Base-by-base conservation (phyloP, 2,888 invertebrate genomes). In the Diploptera punctata region DNA sequence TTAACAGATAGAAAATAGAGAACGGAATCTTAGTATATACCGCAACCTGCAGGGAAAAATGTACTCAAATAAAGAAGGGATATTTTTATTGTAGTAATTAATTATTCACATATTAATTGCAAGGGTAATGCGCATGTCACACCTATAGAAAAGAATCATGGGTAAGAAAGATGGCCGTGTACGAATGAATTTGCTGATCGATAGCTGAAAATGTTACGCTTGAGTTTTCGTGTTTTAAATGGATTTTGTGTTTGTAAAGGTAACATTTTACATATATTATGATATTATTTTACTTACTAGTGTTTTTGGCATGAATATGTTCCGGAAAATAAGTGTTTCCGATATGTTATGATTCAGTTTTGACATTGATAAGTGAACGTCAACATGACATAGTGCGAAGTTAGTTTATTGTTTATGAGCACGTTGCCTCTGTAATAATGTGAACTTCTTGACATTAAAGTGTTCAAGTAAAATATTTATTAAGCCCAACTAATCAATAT, bases 51-150 rank as follows among this genome's bases (percentile, higher is more conserved):
- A 47, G 26, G 38, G 68, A 71, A 73, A 73, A 68, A 68, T 68
- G 44, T 68, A 68, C 71, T 68, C 71, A 71, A 72, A 74, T 69
- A 72, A 72, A 74, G 70, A 60, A 69, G 69, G 71, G 69, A 74
- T 74, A 61, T 74, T 74, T 74, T 74, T 74, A 74, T 74, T 74
- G 72, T 69, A 68, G 67, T 74, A 72, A 72, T 74, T 74, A 74
- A 74, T 74, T 74, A 74, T 74, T 74, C 74, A 74, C 72, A 67
- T 74, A 67, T 74, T 74, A 74, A 74, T 74, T 74, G 74, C 60
- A 54, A 52, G 57, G 47, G 29, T 68, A 33, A 67, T 68, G 74
- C 74, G 74, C 74, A 74, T 74, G 74, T 65, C 74, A 68, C 71
- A 71, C 74, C 68, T 71, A 33, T 54, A 49, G 33, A 57, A 57